Percentiles rank a stretch among this genome's conserved stretches.
phyloP scores from a whole-genome alignment of 2,797 vertebrate genomes.

The Nothura maculosa region DNA sequence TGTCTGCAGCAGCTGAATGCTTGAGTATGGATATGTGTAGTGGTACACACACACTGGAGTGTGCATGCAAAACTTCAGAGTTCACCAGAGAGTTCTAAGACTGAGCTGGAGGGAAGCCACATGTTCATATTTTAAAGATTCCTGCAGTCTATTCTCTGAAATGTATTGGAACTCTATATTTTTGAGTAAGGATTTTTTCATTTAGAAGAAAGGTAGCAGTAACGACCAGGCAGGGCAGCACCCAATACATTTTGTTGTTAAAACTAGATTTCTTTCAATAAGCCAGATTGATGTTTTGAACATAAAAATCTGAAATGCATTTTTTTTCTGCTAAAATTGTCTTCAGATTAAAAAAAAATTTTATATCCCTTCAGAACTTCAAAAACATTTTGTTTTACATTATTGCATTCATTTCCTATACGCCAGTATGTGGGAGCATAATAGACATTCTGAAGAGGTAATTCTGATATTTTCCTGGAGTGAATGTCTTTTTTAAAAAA shows the following conservation, averaged over 20 bases:
- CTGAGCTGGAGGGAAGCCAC: background rate
- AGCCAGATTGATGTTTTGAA: background rate
- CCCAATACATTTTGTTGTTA: background rate
- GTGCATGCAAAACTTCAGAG: background rate
- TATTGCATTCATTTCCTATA: background rate
- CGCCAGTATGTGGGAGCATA: background rate
- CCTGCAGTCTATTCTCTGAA: background rate
- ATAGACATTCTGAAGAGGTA: background rate
- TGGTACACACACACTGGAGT: background rate
- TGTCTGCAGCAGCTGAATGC: background rate
- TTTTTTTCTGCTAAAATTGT: background rate
- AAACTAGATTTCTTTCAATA: background rate
- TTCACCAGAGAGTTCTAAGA: background rate
- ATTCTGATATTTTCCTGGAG: background rate
- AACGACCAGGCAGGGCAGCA: background rate
- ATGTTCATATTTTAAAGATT: background rate
- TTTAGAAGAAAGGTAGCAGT: background rate
- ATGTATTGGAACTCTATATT: fast-evolving
- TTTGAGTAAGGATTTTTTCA: background rate
- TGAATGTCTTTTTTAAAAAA: background rate
- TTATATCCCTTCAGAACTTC: background rate
- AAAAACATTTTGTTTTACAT: background rate
- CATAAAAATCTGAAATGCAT: background rate
- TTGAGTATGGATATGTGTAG: background rate
- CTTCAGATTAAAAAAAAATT: background rate